Evolutionary conservation across 2,888 invertebrate genomes (phyloP), one percentile per base, ranked within the genome.

Genomic region (Prenolepis imparis): DNA sequence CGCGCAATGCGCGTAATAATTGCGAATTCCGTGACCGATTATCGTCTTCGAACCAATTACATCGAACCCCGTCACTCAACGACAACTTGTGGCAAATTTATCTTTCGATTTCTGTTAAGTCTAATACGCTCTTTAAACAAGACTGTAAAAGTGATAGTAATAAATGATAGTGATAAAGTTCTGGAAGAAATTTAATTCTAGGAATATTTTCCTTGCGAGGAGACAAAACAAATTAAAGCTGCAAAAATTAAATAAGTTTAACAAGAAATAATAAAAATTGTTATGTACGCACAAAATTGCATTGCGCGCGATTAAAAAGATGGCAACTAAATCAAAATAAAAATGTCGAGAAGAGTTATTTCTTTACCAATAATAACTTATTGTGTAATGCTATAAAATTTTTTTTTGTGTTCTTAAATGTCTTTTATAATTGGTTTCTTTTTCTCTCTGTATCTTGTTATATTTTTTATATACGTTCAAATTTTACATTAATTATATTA

Each of bases 11-110:
- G 32, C 36, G 67, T 52, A 70, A n/a, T 44, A 63, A 68, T 64
- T 55, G 55, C 48, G 64, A 83, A 70, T 83, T 77, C 55, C 63
- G 32, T 55, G 61, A 61, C 41, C 77, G 28, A 41, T 70, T 77
- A 70, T 77, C 68, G 48, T 41, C 63, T 68, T 39, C 21, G 39
- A 32, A 39, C 41, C 67, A 82, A 67, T 75, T 67, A 67, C 67
- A 39, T 12, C 24, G 67, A 75, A 59, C 61, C 61, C 48, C 70
- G 61, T 72, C 72, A 72, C 2, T 70, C 66, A 39, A 48, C 39
- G 39, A 52, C 28, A 63, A 81, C 63, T 61, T 41, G 59, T 4
- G 4, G 39, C 36, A 18, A 48, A 75, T 75, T 75, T 36, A 48
- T 64, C 74, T 74, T 63, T 48, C 74, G 73, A n/a, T 74, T 48